These are phyloP conservation scores for Herminia tarsipennalis DNA, from an alignment of 2,888 invertebrate species.

Conservation along the genomic window DNA sequence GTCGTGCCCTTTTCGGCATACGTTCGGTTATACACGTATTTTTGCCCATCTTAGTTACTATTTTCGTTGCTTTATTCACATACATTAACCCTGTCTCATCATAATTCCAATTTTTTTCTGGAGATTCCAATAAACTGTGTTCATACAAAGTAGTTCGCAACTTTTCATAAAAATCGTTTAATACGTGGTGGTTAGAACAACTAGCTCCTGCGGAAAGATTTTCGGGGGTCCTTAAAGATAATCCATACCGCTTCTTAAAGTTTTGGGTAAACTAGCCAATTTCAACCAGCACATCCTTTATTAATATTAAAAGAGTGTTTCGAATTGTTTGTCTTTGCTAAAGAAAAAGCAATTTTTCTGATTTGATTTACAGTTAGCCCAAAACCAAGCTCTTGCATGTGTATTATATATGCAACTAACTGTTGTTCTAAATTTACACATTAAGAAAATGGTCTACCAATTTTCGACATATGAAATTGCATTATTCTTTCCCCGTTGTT, in stretches of 20 bases:
- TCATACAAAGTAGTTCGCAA: conserved; percentile 9
- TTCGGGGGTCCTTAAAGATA: conserved; percentile 23
- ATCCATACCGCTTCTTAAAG: conserved; percentile 20
- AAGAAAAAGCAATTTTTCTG: conserved; percentile 12
- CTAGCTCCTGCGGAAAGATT: conserved; percentile 20
- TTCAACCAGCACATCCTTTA: conserved; percentile 19
- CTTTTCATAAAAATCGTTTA: conserved; percentile 22
- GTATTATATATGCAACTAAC: conserved; percentile 12
- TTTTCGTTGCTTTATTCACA: conserved; percentile 27
- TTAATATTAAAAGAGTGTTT: conserved; percentile 14
- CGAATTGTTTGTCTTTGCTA: conserved; percentile 13
- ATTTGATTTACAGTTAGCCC: conserved; percentile 19
- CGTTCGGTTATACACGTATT: conserved; percentile 29
- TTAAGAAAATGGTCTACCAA: no score
- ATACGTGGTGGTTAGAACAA: conserved; percentile 15
- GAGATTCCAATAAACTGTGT: conserved; percentile 15
- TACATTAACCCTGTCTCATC: conserved; percentile 35
- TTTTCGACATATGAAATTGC: no score
- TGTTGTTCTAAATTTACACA: no score
- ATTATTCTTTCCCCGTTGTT: no score
- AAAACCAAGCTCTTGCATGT: conserved; percentile 23
- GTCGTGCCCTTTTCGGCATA: conserved; percentile 34
- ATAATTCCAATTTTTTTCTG: conserved; percentile 22
- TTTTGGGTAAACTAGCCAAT: conserved; percentile 23
- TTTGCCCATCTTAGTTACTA: conserved; percentile 33